phyloP scores from a whole-genome alignment of 2,113 vertebrate genomes.

The Sigmodon hispidus region DNA sequence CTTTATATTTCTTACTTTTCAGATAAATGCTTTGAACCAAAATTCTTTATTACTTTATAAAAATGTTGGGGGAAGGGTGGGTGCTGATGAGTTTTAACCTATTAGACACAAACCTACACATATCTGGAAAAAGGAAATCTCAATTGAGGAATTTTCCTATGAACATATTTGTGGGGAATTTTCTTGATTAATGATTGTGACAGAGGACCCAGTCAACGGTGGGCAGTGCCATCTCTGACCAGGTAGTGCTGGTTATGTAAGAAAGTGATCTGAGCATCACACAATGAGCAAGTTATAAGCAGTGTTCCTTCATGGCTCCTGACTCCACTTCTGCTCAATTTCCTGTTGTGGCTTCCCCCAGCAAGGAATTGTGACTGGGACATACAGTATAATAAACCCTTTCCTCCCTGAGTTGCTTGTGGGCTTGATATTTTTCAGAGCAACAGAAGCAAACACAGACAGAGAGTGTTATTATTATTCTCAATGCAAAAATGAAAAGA shows the following conservation, averaged over 20 bases:
- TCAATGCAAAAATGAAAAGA: slow-evolving; percentile 4
- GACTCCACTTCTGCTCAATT: neutral
- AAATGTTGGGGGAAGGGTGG: neutral
- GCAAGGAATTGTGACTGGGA: no score
- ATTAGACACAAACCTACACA: neutral
- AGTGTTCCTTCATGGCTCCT: neutral
- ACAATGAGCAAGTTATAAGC: neutral
- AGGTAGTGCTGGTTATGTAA: neutral
- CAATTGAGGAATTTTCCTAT: neutral
- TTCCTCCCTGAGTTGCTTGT: neutral
- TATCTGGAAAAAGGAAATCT: neutral
- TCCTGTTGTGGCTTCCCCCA: neutral
- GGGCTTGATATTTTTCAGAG: neutral
- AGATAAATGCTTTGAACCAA: neutral
- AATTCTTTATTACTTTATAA: neutral
- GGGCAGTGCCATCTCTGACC: no score
- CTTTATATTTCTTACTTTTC: slow-evolving; percentile 22
- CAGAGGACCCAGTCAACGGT: no score
- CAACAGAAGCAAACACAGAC: neutral
- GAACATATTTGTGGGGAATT: neutral
- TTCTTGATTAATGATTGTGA: neutral
- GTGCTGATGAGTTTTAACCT: neutral
- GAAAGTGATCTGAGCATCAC: neutral
- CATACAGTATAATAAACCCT: neutral
- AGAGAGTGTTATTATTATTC: neutral